phyloP scores from a whole-genome alignment of 1,140 invertebrate genomes.

The Drosophila chauvacae region DNA sequence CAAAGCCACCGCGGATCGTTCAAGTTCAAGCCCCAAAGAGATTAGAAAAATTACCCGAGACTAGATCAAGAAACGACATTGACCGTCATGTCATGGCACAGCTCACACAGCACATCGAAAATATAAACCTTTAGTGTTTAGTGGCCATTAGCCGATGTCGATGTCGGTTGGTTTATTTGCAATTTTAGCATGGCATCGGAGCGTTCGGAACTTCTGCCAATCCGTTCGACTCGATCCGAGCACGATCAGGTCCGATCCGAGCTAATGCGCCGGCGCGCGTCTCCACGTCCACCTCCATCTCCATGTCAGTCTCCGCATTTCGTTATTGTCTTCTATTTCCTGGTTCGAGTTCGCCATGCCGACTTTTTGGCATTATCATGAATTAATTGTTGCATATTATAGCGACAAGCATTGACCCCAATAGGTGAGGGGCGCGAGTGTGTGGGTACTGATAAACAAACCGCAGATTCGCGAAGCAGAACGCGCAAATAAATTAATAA shows the following conservation, averaged over 20 bases:
- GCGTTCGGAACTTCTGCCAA: slow-evolving; percentile 55
- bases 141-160: slow-evolving; percentile 48
- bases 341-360: slow-evolving; percentile 62
- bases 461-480: slow-evolving; percentile 32
- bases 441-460: slow-evolving; percentile 40
- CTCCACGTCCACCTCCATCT: slow-evolving; percentile 22
- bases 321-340: slow-evolving; percentile 70
- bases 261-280: slow-evolving; percentile 44
- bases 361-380: slow-evolving; percentile 60
- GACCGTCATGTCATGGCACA: slow-evolving; percentile 70
- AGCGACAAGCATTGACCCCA: slow-evolving; percentile 70
- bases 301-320: slow-evolving; percentile 45
- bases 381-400: slow-evolving; percentile 62
- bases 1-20: slow-evolving; percentile 43
- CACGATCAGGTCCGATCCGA: slow-evolving; percentile 15
- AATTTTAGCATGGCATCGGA: slow-evolving; percentile 49
- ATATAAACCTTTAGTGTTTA: slow-evolving; percentile 66
- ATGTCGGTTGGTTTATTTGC: slow-evolving; percentile 64
- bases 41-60: slow-evolving; percentile 69
- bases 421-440: slow-evolving; percentile 40
- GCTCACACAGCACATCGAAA: slow-evolving; percentile 54
- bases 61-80: slow-evolving; percentile 84
- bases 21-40: slow-evolving; percentile 67
- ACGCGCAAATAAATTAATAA: slow-evolving; percentile 41
- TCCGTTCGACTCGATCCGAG: slow-evolving; percentile 10